Evolutionary conservation across 2,888 invertebrate species (phyloP).

Genomic region (Dermolepida albohirtum): DNA sequence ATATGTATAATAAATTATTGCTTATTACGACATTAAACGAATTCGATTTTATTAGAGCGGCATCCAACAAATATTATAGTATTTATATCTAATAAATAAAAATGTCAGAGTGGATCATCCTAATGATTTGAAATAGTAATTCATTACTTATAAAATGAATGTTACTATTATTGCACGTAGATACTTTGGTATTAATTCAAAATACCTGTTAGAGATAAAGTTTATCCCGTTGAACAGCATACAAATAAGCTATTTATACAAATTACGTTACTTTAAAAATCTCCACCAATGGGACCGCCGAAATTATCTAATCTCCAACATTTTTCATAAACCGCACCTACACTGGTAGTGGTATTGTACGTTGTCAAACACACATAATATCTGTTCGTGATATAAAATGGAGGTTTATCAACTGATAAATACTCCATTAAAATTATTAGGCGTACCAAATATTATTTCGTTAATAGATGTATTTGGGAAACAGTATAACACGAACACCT

Average conservation of each 20-base stretch:
- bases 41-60: too few species aligned
- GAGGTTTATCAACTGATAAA: constrained; percentile 28
- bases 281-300: constrained; percentile 20
- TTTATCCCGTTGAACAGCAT: constrained; percentile 16
- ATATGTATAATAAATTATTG: too few species aligned
- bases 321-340: constrained; percentile 26
- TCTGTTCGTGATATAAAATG: constrained; percentile 27
- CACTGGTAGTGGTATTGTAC: background rate
- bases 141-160: too few species aligned
- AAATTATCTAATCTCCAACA: constrained; percentile 30
- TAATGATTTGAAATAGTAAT: too few species aligned
- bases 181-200: too few species aligned
- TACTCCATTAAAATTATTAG: background rate
- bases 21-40: too few species aligned
- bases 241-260: constrained; percentile 3
- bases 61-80: too few species aligned
- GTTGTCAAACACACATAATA: constrained; percentile 25
- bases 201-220: constrained; percentile 10
- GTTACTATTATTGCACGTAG: too few species aligned
- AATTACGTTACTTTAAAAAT: too few species aligned
- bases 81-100: too few species aligned
- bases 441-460: constrained; percentile 1
- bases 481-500: background rate
- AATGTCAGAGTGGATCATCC: too few species aligned
- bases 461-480: constrained; percentile 16